These are phyloP conservation scores for Melinaea menophilus DNA, from an alignment of 2,888 invertebrate genomes.

Conservation along the genomic window DNA sequence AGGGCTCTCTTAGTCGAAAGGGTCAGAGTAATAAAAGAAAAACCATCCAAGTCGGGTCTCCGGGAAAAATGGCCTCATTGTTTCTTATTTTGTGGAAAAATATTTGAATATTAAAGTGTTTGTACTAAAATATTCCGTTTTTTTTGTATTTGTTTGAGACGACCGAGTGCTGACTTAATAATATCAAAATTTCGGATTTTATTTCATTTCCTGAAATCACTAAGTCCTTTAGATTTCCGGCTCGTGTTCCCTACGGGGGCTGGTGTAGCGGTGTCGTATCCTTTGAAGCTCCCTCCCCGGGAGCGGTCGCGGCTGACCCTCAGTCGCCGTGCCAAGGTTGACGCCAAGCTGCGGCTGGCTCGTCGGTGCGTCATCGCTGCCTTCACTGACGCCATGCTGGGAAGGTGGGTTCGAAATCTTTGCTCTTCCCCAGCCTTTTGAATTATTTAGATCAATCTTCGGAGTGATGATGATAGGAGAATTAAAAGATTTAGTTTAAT, in stretches of 20 bases:
- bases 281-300: slow-evolving; percentile 61
- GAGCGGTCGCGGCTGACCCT: slow-evolving; percentile 60
- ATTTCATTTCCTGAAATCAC: background rate
- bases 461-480: too few relatives aligned
- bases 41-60: slow-evolving; percentile 6
- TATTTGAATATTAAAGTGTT: background rate
- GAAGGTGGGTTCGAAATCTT: slow-evolving; percentile 43
- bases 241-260: slow-evolving; percentile 72
- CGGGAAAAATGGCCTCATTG: background rate
- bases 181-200: too few relatives aligned
- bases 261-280: slow-evolving; percentile 68
- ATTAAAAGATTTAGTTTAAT: too few relatives aligned
- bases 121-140: too few relatives aligned
- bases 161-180: background rate
- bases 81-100: background rate
- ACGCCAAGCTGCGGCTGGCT: slow-evolving; percentile 64
- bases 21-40: slow-evolving; percentile 15
- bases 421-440: too few relatives aligned
- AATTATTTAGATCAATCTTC: too few relatives aligned
- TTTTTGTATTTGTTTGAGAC: background rate
- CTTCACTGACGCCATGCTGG: slow-evolving; percentile 52
- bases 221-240: slow-evolving; percentile 60
- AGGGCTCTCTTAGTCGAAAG: slow-evolving; percentile 11
- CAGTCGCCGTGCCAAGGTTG: slow-evolving; percentile 68
- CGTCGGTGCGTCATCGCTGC: slow-evolving; percentile 61